Conservation (phyloP, 2,888 invertebrate genomes). For the Hypena proboscidalis region DNA sequence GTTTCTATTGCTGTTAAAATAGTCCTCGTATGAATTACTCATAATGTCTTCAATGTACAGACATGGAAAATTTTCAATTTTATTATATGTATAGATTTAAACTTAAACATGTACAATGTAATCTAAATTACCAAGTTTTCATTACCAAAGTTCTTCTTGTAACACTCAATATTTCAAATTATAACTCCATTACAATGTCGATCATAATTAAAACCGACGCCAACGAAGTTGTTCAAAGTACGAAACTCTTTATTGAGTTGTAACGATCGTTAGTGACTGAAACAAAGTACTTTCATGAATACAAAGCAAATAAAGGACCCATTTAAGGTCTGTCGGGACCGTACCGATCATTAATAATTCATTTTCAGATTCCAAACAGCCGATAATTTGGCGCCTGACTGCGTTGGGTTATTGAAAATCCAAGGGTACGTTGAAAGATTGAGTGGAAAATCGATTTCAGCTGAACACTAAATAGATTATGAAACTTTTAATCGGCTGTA, state of each 20-base stretch:
- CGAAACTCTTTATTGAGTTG: conserved; percentile 41
- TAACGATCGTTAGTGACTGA: conserved; percentile 30
- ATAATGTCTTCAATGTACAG: too few species aligned
- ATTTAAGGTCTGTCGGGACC: conserved; percentile 18
- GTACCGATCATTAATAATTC: conserved; percentile 43
- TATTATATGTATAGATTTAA: too few species aligned
- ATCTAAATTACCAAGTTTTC: background rate
- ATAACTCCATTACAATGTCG: conserved; percentile 19
- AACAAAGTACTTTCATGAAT: conserved; percentile 42
- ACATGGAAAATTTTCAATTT: too few species aligned
- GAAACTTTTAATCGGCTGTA: too few species aligned
- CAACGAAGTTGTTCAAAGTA: conserved; percentile 33
- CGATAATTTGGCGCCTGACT: too few species aligned
- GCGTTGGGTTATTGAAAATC: too few species aligned
- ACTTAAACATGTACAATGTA: too few species aligned
- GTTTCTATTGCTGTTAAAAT: too few species aligned
- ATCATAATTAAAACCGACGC: conserved; percentile 29
- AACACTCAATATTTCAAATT: conserved; percentile 18
- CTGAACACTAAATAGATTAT: too few species aligned
- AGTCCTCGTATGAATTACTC: too few species aligned
- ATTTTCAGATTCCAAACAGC: conserved; percentile 33
- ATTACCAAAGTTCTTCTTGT: conserved; percentile 11
- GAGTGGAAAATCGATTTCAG: too few species aligned
- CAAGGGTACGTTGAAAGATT: too few species aligned
- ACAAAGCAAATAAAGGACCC: conserved; percentile 38